Evolutionary conservation across 2,113 vertebrate genomes (phyloP).

Genomic region (Symphodus melops): DNA sequence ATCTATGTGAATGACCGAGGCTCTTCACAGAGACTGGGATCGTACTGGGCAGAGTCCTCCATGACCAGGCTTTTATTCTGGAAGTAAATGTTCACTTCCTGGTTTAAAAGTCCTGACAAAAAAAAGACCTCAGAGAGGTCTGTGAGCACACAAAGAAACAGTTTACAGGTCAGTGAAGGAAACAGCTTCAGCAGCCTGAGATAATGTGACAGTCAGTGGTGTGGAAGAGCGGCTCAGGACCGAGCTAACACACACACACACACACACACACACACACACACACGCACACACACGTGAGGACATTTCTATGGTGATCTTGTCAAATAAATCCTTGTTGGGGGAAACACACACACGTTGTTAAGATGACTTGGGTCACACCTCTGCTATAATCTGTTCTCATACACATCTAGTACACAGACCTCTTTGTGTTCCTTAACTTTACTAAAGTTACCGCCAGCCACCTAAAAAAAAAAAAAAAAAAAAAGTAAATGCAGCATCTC

Average conservation of each 20-base stretch:
- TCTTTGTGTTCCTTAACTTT: too few species aligned
- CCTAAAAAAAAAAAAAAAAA: too few species aligned
- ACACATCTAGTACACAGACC: not conserved
- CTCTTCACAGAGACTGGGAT: too few species aligned
- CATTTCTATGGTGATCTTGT: constrained; percentile 21
- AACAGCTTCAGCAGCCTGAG: constrained; percentile 5
- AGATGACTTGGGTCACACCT: constrained; percentile 7
- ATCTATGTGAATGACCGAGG: too few species aligned
- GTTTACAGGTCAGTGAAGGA: constrained; percentile 12
- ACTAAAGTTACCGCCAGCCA: too few species aligned
- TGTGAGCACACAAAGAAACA: not conserved
- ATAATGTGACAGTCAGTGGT: constrained; percentile 17
- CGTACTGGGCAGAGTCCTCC: too few species aligned
- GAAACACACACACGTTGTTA: constrained; percentile 14
- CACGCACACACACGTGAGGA: not conserved
- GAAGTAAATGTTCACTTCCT: constrained; percentile 4
- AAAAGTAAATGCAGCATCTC: too few species aligned
- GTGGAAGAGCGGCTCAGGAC: constrained; percentile 30
- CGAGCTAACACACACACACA: constrained; percentile 1
- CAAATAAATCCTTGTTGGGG: constrained; percentile 6
- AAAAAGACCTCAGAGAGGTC: not conserved
- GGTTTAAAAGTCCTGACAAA: not conserved
- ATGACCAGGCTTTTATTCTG: too few species aligned
- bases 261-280: too few species aligned
- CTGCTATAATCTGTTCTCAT: constrained; percentile 4